Base-by-base conservation (phyloP, 2,797 vertebrate genomes). In the Etheostoma perlongum region DNA sequence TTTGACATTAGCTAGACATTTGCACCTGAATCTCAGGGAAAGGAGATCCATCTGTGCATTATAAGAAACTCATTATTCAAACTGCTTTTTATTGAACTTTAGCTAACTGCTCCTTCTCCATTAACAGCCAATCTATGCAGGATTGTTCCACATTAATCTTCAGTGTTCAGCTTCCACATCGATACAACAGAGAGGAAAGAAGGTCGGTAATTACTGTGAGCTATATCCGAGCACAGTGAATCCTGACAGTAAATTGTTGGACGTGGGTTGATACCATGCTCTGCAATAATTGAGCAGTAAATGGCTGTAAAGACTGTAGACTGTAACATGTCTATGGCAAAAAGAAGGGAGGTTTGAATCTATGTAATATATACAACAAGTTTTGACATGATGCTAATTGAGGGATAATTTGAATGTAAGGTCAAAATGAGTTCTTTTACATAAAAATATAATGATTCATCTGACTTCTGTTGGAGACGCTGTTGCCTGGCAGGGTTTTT, bases 141-240 rank as follows among this genome's bases (percentile, higher is more conserved):
- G n/a, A 25, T 2, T 51, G 57, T 14, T 60, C 21, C 40, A 40
- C 48, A 52, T 76, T 60, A 58, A 59, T 60, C 23, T 15, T 16
- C 12, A 25, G 19, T 6, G 15, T 42, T 19, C 13, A 21, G 44
- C 46, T 57, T 40, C 44, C n/a, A 14, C 53, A 46, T 54, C 51
- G n/a, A 13, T 21, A 18, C 44, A 33, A 30, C 12, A 3, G 30
- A 36, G 15, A 14, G 12, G 18, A 51, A 21, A 21, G n/a, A 4
- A 46, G 27, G 58, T 51, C 14, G 9, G 16, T 27, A 44, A 55
- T 76, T 69, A 70, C 49, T 11, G 16, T 18, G 18, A 16, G 13
- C 30, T 30, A 27, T 1, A 40, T 11, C 36, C 42, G 18, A 55
- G 9, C 25, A 27, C 14, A 23, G 19, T 3, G 36, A 68, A 23